phyloP scores from a whole-genome alignment of 35 echinoderm and acorn worm genomes.

The Ophioderma brevispina region DNA sequence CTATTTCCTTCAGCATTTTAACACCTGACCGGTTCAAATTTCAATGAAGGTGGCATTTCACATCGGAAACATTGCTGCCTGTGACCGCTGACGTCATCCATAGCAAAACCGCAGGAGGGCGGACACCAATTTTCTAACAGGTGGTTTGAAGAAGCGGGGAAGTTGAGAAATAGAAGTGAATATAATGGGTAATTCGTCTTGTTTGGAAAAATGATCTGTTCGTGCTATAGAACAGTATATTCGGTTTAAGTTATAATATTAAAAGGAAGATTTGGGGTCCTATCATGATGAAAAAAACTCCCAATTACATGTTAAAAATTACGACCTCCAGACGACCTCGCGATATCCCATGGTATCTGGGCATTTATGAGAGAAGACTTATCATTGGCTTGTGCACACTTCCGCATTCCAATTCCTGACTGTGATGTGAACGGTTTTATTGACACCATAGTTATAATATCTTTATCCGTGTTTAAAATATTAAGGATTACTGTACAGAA shows the following conservation, averaged over 20 bases:
- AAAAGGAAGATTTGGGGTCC: no score
- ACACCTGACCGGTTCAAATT: neutral
- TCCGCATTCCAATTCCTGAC: neutral
- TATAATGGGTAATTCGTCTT: no score
- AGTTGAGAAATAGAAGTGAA: no score
- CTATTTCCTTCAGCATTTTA: neutral
- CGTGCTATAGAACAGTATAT: no score
- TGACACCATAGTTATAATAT: no score
- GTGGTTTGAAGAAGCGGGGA: neutral
- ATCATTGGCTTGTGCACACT: neutral
- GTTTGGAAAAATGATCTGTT: no score
- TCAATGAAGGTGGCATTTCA: neutral
- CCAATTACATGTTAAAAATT: neutral
- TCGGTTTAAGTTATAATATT: no score
- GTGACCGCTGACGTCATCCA: neutral
- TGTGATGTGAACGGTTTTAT: no score
- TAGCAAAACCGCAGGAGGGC: neutral
- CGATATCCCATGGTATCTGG: neutral
- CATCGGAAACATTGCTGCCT: neutral
- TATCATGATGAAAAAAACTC: no score
- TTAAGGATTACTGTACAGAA: no score
- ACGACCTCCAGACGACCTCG: neutral
- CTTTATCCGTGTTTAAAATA: no score
- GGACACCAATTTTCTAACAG: neutral
- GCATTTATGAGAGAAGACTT: neutral